Base-by-base conservation (phyloP, 2,888 invertebrate genomes). In the Tineola bisselliella region DNA sequence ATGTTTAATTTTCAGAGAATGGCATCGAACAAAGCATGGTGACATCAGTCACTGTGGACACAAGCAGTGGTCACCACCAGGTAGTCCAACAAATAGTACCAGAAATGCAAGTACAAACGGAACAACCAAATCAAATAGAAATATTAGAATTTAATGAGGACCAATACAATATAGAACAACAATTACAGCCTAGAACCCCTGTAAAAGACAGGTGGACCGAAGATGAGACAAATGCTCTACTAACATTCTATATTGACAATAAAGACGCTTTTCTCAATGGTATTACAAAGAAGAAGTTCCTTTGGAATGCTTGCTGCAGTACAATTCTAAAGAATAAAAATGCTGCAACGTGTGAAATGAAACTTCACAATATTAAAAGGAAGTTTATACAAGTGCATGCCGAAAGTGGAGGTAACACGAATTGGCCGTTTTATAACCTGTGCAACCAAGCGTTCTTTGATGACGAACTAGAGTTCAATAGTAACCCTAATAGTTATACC, bases 261-360 rank as follows among this genome's bases (percentile, higher is more conserved):
- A 84, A 83, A 69, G 70, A 75, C n/a, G 72, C 75, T 4, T 84
- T 86, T 59, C 64, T 74, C 2, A 73, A 68, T 10, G 78, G 77
- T 0, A 64, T 69, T 4, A 73, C 79, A 0, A 76, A 76, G 62
- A 77, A 72, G 57, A 73, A 70, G 62, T 77, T 83, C 63, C 66
- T 86, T 5, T 87, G 86, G 87, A 70, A 75, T 0, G 76, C 84
- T 0, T 84, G 82, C 0, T 84, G 84, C 61, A 83, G 79, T 62
- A 83, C 84, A 5, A 82, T 84, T 77, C 67, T 87, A 0, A 62
- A 71, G 0, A 76, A 72, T 0, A 86, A 79, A 68, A 72, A 69
- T 30, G 72, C 76, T 0, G 64, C 68, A 1, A 62, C 69, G 0
- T 87, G 86, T 63, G 83, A 84, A 62, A 65, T 67, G 1, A 75